Evolutionary conservation across 2,888 invertebrate species (phyloP).

Genomic region (Polyommatus icarus): DNA sequence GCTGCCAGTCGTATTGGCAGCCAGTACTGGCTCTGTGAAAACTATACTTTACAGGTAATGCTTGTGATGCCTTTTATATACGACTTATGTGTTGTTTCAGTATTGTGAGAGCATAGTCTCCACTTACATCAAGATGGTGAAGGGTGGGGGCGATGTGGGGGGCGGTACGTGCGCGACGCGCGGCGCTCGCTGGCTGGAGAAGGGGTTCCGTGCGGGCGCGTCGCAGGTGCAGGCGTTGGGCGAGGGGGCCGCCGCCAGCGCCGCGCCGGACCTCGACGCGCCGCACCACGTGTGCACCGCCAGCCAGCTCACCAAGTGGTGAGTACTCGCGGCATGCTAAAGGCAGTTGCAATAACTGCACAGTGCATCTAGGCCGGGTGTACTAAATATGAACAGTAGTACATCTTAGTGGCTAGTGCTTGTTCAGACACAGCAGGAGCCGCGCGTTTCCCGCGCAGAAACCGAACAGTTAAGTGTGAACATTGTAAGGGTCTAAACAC

Average conservation of each 20-base stretch:
- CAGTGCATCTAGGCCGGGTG: too few species aligned
- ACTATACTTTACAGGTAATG: not conserved
- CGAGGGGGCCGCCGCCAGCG: constrained; percentile 63
- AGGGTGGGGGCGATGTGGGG: constrained; percentile 67
- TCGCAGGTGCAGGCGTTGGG: constrained; percentile 70
- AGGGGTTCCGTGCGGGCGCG: constrained; percentile 66
- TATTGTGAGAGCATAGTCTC: constrained; percentile 89
- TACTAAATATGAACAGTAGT: too few species aligned
- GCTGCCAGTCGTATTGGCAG: too few species aligned
- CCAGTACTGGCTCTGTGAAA: too few species aligned
- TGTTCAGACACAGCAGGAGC: too few species aligned
- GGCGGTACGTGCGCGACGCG: constrained; percentile 53
- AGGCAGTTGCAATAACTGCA: constrained; percentile 25
- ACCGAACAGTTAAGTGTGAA: too few species aligned
- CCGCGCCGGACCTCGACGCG: constrained; percentile 56
- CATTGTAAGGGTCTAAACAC: too few species aligned
- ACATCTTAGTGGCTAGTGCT: too few species aligned
- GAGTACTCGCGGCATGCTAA: constrained; percentile 35
- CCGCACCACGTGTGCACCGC: constrained; percentile 55
- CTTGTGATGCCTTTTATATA: not conserved
- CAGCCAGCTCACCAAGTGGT: constrained; percentile 62
- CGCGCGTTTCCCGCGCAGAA: too few species aligned
- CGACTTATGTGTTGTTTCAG: constrained; percentile 52
- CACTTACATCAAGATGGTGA: constrained; percentile 86
- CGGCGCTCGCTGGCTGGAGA: constrained; percentile 65